phyloP scores from a whole-genome alignment of 2,888 invertebrate genomes.

The Argynnis bischoffii region DNA sequence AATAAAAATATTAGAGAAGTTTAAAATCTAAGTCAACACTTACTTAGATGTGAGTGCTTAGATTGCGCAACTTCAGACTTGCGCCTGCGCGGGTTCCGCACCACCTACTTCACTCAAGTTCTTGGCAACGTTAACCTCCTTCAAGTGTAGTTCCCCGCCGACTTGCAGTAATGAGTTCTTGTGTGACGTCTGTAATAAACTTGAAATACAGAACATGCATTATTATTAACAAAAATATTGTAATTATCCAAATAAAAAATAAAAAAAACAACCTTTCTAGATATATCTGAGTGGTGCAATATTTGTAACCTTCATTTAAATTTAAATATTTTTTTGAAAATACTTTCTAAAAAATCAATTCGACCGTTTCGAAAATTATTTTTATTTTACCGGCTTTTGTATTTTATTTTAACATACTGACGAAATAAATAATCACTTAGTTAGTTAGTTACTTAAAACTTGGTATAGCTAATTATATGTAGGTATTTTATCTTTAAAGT shows the following conservation, averaged over 20 bases:
- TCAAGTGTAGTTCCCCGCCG: constrained; percentile 51
- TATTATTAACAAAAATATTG: neutral
- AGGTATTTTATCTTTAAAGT: too few species aligned
- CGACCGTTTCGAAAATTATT: constrained; percentile 2
- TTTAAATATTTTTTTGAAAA: neutral
- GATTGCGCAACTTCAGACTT: constrained; percentile 65
- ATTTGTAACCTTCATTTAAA: neutral
- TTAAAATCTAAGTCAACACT: neutral
- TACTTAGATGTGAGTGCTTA: constrained; percentile 41
- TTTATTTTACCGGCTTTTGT: neutral
- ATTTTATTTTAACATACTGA: neutral
- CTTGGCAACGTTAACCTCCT: constrained; percentile 72
- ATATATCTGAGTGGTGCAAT: neutral
- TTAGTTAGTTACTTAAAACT: too few species aligned
- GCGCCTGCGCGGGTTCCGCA: constrained; percentile 49
- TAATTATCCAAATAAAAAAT: neutral
- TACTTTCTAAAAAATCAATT: constrained; percentile 13
- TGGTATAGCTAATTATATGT: too few species aligned
- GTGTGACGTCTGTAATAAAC: constrained; percentile 22
- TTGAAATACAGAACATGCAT: neutral
- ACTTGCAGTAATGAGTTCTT: constrained; percentile 23
- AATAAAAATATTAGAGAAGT: neutral
- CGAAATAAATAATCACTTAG: too few species aligned
- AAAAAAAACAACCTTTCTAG: neutral
- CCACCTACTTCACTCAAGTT: constrained; percentile 63